A percentile compares a stretch with the other conserved stretches of the same genome.
phyloP scores from a whole-genome alignment of 2,888 invertebrate species.

The Nasonovia ribisnigri region DNA sequence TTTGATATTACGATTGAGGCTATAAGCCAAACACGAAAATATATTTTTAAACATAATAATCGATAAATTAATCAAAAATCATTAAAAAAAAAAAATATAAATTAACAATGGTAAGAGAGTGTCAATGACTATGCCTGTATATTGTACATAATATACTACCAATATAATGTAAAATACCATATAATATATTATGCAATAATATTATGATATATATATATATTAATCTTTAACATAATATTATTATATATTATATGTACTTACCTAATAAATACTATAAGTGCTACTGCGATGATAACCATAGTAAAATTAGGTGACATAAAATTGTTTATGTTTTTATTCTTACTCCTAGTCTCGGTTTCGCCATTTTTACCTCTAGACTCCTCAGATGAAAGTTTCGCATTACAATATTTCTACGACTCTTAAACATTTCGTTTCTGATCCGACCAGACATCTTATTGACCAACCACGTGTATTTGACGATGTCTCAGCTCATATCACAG shows the following conservation, averaged over 20 bases:
- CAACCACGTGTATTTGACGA: neutral
- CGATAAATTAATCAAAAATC: neutral
- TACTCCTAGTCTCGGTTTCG: neutral
- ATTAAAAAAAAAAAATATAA: neutral
- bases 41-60: neutral
- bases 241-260: too few relatives aligned
- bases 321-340: neutral
- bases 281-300: neutral
- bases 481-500: neutral
- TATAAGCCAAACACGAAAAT: neutral
- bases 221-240: too few relatives aligned
- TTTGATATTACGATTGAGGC: neutral
- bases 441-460: neutral
- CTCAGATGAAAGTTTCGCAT: neutral
- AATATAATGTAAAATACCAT: too few relatives aligned
- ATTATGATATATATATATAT: too few relatives aligned
- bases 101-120: neutral
- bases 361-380: neutral
- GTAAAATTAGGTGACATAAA: neutral
- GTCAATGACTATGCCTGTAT: neutral
- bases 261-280: neutral
- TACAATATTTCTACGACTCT: neutral
- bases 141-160: too few relatives aligned
- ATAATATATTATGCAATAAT: neutral
- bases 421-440: neutral